Conservation (phyloP, 30 jellyfish, hydroid and myxozoan species). For the Chironex yamaguchii region DNA sequence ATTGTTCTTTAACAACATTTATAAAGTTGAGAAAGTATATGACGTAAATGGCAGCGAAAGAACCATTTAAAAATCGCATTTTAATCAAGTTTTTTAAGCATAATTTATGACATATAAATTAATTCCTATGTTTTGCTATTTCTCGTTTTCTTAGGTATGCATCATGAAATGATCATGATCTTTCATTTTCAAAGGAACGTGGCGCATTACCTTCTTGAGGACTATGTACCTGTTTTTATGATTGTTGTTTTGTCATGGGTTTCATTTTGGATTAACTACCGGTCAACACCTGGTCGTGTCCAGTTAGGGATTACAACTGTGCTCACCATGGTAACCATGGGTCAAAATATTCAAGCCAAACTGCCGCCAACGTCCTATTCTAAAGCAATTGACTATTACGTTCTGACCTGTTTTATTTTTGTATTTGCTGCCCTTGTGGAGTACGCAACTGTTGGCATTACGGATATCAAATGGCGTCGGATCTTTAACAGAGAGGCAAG, state of each 20-base stretch:
- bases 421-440: slow-evolving; percentile 85
- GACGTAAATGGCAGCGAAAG: too few relatives aligned
- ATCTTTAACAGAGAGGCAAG: neutral
- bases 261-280: slow-evolving; percentile 88
- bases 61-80: too few relatives aligned
- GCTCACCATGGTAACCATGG: slow-evolving; percentile 75
- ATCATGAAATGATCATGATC: neutral
- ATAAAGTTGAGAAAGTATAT: too few relatives aligned
- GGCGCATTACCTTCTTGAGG: neutral
- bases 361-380: slow-evolving; percentile 66
- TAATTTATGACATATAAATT: too few relatives aligned
- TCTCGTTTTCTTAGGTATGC: neutral
- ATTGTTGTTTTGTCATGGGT: slow-evolving; percentile 88
- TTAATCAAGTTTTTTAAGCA: too few relatives aligned
- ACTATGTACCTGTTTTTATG: slow-evolving; percentile 61
- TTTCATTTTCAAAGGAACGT: neutral
- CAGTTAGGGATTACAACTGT: slow-evolving; percentile 88
- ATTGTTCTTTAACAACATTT: too few relatives aligned
- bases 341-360: slow-evolving; percentile 70
- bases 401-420: slow-evolving; percentile 72
- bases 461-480: slow-evolving; percentile 65
- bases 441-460: slow-evolving; percentile 79
- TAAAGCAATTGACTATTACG: slow-evolving; percentile 71
- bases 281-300: slow-evolving; percentile 90
- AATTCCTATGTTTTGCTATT: neutral